phyloP scores from a whole-genome alignment of 2,113 vertebrate genomes.

The Charina bottae region DNA sequence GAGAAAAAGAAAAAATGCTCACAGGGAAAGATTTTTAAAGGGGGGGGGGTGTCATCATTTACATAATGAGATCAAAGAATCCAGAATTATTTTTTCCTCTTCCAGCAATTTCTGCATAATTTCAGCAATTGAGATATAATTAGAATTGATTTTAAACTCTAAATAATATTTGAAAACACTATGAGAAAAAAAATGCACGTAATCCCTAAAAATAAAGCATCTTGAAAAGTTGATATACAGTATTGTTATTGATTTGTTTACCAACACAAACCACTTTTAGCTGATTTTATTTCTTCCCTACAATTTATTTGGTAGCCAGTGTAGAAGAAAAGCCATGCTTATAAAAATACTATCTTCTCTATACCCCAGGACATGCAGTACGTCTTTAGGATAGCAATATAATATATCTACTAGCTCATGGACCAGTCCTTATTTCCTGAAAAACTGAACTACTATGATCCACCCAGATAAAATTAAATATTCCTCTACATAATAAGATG shows the following conservation, averaged over 20 bases:
- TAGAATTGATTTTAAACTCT: neutral
- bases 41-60: neutral
- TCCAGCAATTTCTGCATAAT: neutral
- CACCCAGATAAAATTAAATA: slow-evolving; percentile 54
- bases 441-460: neutral
- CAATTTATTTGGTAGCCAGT: neutral
- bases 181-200: neutral
- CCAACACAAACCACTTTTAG: slow-evolving; percentile 8
- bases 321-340: neutral
- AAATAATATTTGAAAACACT: neutral
- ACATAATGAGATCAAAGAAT: neutral
- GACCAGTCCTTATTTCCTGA: neutral
- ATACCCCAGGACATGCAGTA: neutral
- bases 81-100: neutral
- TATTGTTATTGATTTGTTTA: slow-evolving; percentile 6
- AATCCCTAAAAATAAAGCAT: neutral
- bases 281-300: neutral
- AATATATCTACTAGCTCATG: slow-evolving; percentile 13
- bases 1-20: neutral
- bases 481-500: slow-evolving; percentile 54
- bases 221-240: neutral
- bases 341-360: neutral
- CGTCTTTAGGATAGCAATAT: slow-evolving; percentile 18
- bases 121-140: neutral
- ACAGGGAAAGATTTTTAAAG: neutral